A percentile compares a stretch with the other conserved stretches of the same genome.
These are phyloP conservation scores for Sebastes diaconus DNA, from an alignment of 2,797 vertebrate species.

Conservation along the genomic window DNA sequence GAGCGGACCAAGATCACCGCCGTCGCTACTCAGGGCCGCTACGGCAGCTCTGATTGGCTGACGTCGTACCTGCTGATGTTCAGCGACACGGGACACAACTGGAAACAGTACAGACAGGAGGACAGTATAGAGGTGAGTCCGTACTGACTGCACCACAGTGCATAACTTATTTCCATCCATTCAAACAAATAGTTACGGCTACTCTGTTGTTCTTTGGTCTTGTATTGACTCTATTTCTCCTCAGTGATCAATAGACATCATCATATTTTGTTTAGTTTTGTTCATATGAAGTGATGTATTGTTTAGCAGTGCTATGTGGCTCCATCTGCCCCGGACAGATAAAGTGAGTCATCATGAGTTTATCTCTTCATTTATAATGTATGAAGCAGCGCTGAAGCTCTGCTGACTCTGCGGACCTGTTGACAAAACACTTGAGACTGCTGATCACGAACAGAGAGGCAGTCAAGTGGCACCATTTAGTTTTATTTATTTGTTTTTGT, in stretches of 20 bases:
- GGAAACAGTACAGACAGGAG: constrained; percentile 88
- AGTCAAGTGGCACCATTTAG: background rate
- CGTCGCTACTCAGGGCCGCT: constrained; percentile 88
- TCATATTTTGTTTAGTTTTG: background rate
- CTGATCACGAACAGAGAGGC: background rate
- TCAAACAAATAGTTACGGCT: background rate
- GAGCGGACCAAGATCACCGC: constrained; percentile 86
- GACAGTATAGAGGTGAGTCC: constrained; percentile 80
- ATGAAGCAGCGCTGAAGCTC: background rate
- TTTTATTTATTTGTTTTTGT: background rate
- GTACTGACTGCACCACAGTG: background rate
- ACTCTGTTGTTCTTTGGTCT: background rate
- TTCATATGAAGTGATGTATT: background rate
- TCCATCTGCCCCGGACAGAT: background rate
- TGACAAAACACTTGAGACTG: constrained; percentile 13
- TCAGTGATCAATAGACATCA: background rate
- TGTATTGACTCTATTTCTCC: background rate
- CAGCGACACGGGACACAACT: constrained; percentile 90
- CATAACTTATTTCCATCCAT: background rate
- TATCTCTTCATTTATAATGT: constrained; percentile 43
- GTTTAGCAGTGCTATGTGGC: background rate
- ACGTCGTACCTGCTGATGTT: constrained; percentile 87
- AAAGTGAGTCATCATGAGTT: constrained; percentile 22
- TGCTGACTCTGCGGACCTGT: constrained; percentile 38
- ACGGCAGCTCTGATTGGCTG: constrained; percentile 91